Conservation (phyloP, 2,797 vertebrate genomes). For the Catamblyrhynchus diadema region DNA sequence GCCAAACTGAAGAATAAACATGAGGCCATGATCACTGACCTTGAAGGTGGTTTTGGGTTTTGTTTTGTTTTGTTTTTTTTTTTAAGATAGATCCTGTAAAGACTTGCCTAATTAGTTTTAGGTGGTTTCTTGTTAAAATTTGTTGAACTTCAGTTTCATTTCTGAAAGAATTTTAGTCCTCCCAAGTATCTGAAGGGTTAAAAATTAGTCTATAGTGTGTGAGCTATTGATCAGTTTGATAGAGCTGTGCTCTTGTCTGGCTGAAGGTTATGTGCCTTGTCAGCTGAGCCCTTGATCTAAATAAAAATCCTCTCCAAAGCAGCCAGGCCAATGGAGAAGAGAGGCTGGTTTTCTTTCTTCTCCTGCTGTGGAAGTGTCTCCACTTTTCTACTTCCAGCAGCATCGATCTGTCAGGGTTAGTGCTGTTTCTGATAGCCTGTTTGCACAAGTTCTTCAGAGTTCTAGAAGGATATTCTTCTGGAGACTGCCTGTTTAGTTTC, state of each 20-base stretch:
- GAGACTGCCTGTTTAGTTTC: background rate
- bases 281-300: conserved; percentile 58
- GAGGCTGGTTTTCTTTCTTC: conserved; percentile 47
- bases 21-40: conserved; percentile 98
- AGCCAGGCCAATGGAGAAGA: conserved; percentile 54
- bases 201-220: conserved; percentile 14
- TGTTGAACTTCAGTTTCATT: background rate
- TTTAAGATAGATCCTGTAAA: background rate
- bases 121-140: background rate
- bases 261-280: conserved; percentile 57
- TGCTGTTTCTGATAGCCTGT: background rate
- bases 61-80: background rate
- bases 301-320: conserved; percentile 53
- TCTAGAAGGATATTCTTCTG: background rate
- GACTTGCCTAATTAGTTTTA: background rate
- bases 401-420: conserved; percentile 40
- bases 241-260: conserved; percentile 24
- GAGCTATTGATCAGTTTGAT: conserved; percentile 52
- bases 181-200: conserved; percentile 43
- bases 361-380: conserved; percentile 43
- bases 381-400: conserved; percentile 23
- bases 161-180: background rate
- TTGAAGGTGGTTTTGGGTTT: conserved; percentile 82
- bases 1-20: conserved; percentile 98
- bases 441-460: background rate